Percentiles rank a stretch among this genome's conserved stretches.
These are phyloP conservation scores for Scaeva pyrastri DNA, from an alignment of 2,888 invertebrate genomes.

Conservation along the genomic window DNA sequence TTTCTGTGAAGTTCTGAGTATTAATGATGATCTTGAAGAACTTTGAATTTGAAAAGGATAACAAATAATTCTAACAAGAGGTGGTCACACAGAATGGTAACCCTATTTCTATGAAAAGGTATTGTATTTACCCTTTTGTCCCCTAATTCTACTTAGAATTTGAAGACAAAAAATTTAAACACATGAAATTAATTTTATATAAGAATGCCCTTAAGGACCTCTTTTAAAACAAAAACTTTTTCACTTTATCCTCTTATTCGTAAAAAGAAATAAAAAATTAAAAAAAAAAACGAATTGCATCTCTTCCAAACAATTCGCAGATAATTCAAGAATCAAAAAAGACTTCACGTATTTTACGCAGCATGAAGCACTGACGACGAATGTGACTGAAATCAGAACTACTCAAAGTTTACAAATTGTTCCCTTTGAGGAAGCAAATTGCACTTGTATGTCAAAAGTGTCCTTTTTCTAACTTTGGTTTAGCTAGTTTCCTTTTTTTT, in stretches of 20 bases:
- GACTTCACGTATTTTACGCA: conserved; percentile 46
- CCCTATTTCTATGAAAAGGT: too few species aligned
- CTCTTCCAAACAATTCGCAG: conserved; percentile 7
- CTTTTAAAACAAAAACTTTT: not conserved
- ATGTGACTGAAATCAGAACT: conserved; percentile 62
- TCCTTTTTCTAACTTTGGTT: conserved; percentile 13
- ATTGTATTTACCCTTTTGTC: too few species aligned
- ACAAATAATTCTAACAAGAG: too few species aligned
- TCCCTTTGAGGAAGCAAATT: conserved; percentile 64
- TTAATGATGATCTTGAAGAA: too few species aligned
- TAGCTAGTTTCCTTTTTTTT: conserved; percentile 7
- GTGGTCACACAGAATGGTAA: too few species aligned
- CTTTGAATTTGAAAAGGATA: too few species aligned
- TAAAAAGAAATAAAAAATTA: not conserved
- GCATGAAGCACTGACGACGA: conserved; percentile 42
- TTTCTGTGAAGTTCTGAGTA: too few species aligned
- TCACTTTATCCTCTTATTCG: not conserved
- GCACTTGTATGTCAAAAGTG: conserved; percentile 42
- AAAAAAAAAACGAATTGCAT: not conserved
- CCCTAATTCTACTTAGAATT: too few species aligned
- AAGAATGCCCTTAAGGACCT: not conserved
- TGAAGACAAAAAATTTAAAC: not conserved
- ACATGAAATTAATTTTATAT: not conserved
- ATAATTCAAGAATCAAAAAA: conserved; percentile 50
- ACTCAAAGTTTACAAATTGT: conserved; percentile 69